phyloP scores from a whole-genome alignment of 2,113 vertebrate species.

The Cebidichthys violaceus region DNA sequence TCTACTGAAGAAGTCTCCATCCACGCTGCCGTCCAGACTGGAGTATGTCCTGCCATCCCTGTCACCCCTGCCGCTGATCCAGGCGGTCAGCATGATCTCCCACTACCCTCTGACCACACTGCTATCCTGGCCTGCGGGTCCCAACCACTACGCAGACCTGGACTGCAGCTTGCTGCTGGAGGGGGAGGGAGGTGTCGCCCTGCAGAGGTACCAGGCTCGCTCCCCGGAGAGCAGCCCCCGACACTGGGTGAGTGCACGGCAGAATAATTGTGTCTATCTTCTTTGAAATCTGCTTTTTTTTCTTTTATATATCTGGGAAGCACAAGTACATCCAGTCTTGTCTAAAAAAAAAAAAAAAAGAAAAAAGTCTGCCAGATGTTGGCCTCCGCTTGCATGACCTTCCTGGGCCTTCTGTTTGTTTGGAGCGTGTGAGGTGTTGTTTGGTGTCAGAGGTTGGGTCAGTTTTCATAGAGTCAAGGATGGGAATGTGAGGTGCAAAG shows the following conservation, averaged over 20 bases:
- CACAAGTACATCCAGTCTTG: constrained; percentile 30
- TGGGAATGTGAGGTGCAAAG: background rate
- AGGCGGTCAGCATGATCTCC: constrained; percentile 78
- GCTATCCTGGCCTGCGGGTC: constrained; percentile 75
- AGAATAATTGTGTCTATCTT: constrained; percentile 25
- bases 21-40: constrained; percentile 54
- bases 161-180: constrained; percentile 77
- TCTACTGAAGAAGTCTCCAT: constrained; percentile 19
- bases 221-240: constrained; percentile 80
- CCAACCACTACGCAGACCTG: constrained; percentile 71
- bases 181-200: constrained; percentile 79
- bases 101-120: constrained; percentile 81
- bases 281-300: constrained; percentile 7
- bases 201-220: constrained; percentile 85
- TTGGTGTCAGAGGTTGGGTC: background rate
- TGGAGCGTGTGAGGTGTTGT: constrained; percentile 11
- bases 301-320: constrained; percentile 8
- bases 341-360: constrained; percentile 41
- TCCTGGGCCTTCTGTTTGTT: constrained; percentile 41
- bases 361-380: constrained; percentile 58
- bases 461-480: constrained; percentile 26
- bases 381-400: constrained; percentile 26
- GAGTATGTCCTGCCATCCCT: constrained; percentile 65
- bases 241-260: constrained; percentile 81
- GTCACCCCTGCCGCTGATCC: constrained; percentile 58